Percentiles rank a stretch among this genome's conserved stretches.
Conservation (phyloP, 2,113 vertebrate species). For the Turdus rufiventris region DNA sequence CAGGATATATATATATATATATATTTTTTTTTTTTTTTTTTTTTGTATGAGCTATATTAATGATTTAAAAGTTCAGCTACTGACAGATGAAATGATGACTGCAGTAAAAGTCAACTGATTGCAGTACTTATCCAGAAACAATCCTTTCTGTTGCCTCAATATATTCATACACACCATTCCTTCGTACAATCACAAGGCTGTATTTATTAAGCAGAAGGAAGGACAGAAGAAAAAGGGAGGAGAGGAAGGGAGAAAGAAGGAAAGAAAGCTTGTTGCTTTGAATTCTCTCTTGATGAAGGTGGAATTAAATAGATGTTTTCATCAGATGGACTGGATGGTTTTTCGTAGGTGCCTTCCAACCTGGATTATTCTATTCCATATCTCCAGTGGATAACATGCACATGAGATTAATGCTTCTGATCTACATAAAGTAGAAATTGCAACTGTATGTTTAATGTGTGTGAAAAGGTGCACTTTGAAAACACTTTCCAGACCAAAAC, state of each 20-base stretch:
- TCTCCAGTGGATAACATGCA: neutral
- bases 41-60: neutral
- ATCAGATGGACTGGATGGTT: neutral
- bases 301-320: neutral
- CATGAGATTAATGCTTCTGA: neutral
- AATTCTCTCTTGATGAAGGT: neutral
- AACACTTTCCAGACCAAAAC: neutral
- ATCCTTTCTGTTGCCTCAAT: neutral
- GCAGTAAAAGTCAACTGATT: neutral
- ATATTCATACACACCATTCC: neutral
- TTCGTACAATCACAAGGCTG: neutral
- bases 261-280: neutral
- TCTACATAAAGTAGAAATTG: neutral
- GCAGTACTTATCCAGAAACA: neutral
- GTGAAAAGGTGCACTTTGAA: neutral
- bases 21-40: no score
- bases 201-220: neutral
- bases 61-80: neutral
- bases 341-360: neutral
- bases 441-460: neutral
- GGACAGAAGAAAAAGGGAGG: neutral
- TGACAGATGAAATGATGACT: slow-evolving; percentile 8
- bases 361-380: neutral
- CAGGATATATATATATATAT: neutral
- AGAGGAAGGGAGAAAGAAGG: neutral